Base-by-base conservation (phyloP, 2,797 vertebrate species). In the Trichosurus vulpecula region DNA sequence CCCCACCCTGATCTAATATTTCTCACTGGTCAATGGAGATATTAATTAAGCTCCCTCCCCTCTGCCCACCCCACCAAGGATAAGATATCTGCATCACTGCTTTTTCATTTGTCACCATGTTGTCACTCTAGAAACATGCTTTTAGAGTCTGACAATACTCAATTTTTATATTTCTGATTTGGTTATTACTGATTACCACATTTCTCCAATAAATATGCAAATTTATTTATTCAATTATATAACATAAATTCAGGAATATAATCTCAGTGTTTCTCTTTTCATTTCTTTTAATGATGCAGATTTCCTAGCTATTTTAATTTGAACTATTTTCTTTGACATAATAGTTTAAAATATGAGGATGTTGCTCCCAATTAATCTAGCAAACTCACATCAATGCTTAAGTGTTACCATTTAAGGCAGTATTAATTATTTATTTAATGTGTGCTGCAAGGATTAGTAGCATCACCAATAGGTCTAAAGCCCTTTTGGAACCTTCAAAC, bases 241-340 rank as follows among this genome's bases (percentile, higher is more conserved):
- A 41, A 41, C 35, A 41, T 74, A 74, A 74, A 3, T 47, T 81
- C 41, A 10, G 81, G 91, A 92, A 1, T 52, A 51, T 52, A 55
- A 1, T 0, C 19, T 16, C 14, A 22, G 94, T 93, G 55, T 14
- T 4, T 27, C 0, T 8, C 27, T 41, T 93, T 93, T 95, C 35
- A 90, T 58, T 29, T 74, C 2, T 92, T 10, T 52, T n/a, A 93
- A 81, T 74, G 10, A 87, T 30, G 5, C 29, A 31, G 56, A 74
- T n/a, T 57, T 51, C 91, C 14, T 61, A 51, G 3, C 41, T 94
- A 1, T 95, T 94, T 95, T 57, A 52, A 92, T 51, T 96, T 95
- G 14, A 95, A 1, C 22, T 0, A 35, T 90, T 22, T 87, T 87
- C 12, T 95, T 81, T 96, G 56, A 66, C 55, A 51, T 52, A 92